Evolutionary conservation across 2,113 vertebrate species (phyloP).

Genomic region (Colaptes auratus): DNA sequence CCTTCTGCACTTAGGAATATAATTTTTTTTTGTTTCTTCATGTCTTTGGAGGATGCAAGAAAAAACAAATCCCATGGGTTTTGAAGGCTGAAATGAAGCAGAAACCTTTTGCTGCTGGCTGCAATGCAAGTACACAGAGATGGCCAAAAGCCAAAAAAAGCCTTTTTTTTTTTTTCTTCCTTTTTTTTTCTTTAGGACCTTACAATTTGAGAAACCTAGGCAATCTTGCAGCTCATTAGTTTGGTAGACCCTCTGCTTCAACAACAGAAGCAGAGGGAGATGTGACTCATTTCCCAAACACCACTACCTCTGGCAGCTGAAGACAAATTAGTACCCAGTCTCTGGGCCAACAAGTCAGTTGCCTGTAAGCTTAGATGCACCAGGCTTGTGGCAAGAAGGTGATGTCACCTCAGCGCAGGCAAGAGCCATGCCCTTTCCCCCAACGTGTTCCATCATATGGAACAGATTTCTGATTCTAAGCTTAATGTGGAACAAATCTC

Average conservation of each 20-base stretch:
- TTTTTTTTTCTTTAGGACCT: neutral
- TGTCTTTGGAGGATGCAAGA: neutral
- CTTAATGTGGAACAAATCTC: neutral
- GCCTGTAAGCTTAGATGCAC: neutral
- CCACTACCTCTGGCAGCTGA: neutral
- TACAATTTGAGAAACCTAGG: slow-evolving; percentile 2
- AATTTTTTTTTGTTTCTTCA: neutral
- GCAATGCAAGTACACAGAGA: neutral
- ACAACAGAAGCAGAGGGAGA: slow-evolving; percentile 4
- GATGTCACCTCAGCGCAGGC: neutral
- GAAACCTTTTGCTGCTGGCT: slow-evolving; percentile 20
- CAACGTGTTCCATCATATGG: neutral
- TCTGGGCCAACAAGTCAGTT: neutral
- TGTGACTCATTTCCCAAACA: slow-evolving; percentile 29
- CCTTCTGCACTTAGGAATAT: neutral
- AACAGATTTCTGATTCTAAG: neutral
- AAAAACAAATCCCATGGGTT: neutral
- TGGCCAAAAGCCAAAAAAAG: neutral
- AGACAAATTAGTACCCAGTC: neutral
- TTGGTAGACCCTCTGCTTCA: slow-evolving; percentile 15
- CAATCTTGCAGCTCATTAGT: neutral
- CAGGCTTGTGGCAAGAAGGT: neutral
- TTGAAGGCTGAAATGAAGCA: slow-evolving; percentile 34
- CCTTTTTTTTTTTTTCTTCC: neutral
- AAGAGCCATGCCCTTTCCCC: neutral